Evolutionary conservation across 2,797 vertebrate genomes (phyloP), one percentile per base, ranked within the genome.

Genomic region (Tachyglossus aculeatus): DNA sequence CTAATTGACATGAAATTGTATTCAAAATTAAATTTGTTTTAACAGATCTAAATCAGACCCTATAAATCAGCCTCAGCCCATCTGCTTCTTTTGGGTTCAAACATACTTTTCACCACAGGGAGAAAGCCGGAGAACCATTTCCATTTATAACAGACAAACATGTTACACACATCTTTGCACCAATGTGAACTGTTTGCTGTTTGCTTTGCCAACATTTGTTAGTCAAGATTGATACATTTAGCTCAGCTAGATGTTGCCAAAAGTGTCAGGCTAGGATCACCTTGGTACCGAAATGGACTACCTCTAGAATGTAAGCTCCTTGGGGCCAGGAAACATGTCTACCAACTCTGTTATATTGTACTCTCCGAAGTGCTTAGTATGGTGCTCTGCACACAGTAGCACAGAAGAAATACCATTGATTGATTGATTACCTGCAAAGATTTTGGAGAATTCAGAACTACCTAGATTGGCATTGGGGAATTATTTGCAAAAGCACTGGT

Each of bases 1-100:
- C 71, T 86, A 83, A 88, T 80, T 81, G 81, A 78, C 66, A 43
- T 55, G 78, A 88, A 85, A 81, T 80, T 85, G 61, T 85, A 83
- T 78, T 83, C 80, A 82, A 79, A 86, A 86, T 84, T 83, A 81
- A 71, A 66, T 86, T 69, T 85, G 67, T 65, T 71, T 80, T 79
- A 71, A 67, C 73, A 74, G 79, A 68, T 70, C 80, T 39, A 59
- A 78, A 81, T 78, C 78, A 82, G 78, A 34, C 84, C 73, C 68
- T 65, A 73, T 79, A 82, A 84, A 81, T 86, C 84, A 80, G 56
- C 54, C 19, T 51, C 62, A 79, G 52, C 57, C 71, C 73, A 18
- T 80, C 41, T 72, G 51, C 37, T 66, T 72, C 36, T 41, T 54
- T 40, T 47, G 47, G 55, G 57, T 66, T 83, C 71, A 65, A 60